Base-by-base conservation (phyloP, 2,797 vertebrate genomes). In the Morelia viridis region DNA sequence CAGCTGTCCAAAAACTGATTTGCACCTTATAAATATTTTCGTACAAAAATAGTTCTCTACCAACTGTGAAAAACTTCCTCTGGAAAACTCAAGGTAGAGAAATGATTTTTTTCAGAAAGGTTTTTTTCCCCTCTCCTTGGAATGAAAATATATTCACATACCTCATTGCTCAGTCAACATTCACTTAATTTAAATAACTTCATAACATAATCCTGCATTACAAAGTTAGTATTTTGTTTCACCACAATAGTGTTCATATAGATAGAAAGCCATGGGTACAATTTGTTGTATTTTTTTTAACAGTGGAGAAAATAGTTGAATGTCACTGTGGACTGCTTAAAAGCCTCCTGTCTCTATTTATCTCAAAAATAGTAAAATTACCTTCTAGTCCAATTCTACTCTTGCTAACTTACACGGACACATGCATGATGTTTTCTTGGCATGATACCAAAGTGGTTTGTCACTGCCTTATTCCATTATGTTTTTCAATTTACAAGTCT, bases 1-100 rank as follows among this genome's bases (percentile, higher is more conserved):
- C 41, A 87, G 22, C 61, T 0, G 0, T 57, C 85, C 1, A 0
- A 89, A 92, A 93, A 71, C 6, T 88, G 53, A 60, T 94, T 94
- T 92, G 90, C 85, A 91, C 22, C 46, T 95, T 91, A 85, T n/a
- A 93, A 91, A 89, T 91, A 95, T 89, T 94, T 71, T 60, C 6
- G 71, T n/a, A 41, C 11, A 94, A 94, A 94, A 94, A 92, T 87
- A 53, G 91, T 24, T 87, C 5, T 65, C 90, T 93, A 89, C 80
- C 91, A 93, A 60, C 61, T 92, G 41, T 91, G 86, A 89, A 95
- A 96, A 94, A 50, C 90, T 93, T 89, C 93, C 80, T 95, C 94
- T 85, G 57, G 65, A 92, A 86, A 93, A 88, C 31, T 24, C 58
- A 95, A 93, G 61, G 80, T 22, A 65, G 94, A 93, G 94, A 93